A percentile compares a stretch with the other conserved stretches of the same genome.
These are phyloP conservation scores for Aepyceros melampus DNA, from an alignment of 2,113 vertebrate genomes.

Conservation along the genomic window DNA sequence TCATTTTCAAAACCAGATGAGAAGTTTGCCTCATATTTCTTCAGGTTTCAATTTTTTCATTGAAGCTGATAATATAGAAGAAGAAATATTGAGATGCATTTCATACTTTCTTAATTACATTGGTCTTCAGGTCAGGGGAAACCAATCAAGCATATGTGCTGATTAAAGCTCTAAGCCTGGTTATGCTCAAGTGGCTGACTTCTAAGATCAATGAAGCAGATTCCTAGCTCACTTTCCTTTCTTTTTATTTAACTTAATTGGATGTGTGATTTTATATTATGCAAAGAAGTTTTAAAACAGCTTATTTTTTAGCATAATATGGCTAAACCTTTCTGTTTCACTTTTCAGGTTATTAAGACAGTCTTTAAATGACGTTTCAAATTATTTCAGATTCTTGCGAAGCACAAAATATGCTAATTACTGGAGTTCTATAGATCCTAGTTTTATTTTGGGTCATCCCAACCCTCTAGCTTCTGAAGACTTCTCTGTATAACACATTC, in stretches of 20 bases:
- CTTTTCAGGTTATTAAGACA: not conserved
- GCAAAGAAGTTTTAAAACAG: not conserved
- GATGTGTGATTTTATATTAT: constrained; percentile 29
- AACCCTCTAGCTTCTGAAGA: not conserved
- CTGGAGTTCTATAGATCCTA: not conserved
- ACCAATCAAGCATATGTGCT: not conserved
- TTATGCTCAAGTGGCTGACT: not conserved
- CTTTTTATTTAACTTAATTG: constrained; percentile 47
- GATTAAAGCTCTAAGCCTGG: not conserved
- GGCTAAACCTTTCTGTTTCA: constrained; percentile 5
- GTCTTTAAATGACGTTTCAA: constrained; percentile 23
- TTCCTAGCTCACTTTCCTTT: not conserved
- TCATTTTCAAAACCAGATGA: constrained; percentile 3
- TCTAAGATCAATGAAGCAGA: constrained; percentile 28
- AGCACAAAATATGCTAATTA: not conserved
- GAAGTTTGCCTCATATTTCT: not conserved
- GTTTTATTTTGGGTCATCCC: not conserved
- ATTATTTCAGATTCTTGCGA: constrained; percentile 34
- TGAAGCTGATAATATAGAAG: not conserved
- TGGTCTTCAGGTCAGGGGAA: not conserved
- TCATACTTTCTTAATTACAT: not conserved
- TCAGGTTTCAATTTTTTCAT: not conserved
- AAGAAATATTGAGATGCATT: not conserved
- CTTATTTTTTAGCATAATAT: constrained; percentile 23
- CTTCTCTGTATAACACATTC: not conserved